Base-by-base conservation (phyloP, 2,113 vertebrate genomes). In the Grammomys dolichurus region DNA sequence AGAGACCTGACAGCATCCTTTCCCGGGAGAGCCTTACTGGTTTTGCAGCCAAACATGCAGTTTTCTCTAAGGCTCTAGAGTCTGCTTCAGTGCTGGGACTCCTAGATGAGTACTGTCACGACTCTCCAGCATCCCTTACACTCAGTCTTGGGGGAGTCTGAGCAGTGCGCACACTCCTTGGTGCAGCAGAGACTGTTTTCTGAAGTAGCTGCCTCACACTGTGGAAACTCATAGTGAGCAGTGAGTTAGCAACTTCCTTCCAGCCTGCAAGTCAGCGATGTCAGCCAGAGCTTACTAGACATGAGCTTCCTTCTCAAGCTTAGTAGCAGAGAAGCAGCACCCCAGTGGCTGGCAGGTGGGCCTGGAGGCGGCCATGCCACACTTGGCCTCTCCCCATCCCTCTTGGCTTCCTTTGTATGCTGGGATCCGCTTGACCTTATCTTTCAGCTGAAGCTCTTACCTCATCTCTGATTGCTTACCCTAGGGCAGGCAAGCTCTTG, bases 381-480 rank as follows among this genome's bases (percentile, higher is more conserved):
- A 11, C 48, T 80, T 95, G 93, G 95, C 90, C 81, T 91, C 95
- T 90, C 87, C 82, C 85, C 7, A 46, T 91, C 78, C 93, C 75
- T 17, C 60, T 96, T 69, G 7, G 75, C 48, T 96, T 96, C 91
- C 94, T 97, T 91, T 97, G 94, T 97, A 93, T 63, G 16, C 81
- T 46, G 51, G 90, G 93, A 93, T 94, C n/a, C 1, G 87, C 96
- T 87, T 89, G 93, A 90, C 94, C 95, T 96, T 96, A 95, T 97
- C 95, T 82, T 92, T 95, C 91, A 75, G 51, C 51, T 80, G 60
- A 92, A 95, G 84, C 85, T 90, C 46, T 97, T 97, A 93, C 92
- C 94, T 97, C 97, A 92, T 93, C 96, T 95, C 86, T 95, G 95
- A 97, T 95, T 93, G 96, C 97, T 97, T 96, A 93, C 77, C 95